phyloP scores from a whole-genome alignment of 2,888 invertebrate genomes.

The Seira sanloemensis region DNA sequence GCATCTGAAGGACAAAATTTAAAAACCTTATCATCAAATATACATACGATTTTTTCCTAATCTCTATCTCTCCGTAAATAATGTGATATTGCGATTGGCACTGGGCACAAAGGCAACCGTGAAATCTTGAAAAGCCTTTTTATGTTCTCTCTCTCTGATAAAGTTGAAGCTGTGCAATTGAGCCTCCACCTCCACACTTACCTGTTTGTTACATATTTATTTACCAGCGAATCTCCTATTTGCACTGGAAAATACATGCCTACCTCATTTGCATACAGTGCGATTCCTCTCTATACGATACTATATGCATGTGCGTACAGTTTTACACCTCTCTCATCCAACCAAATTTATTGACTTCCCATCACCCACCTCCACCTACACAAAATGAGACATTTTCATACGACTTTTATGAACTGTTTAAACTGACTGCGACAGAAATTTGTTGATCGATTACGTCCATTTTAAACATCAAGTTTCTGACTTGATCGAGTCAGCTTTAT shows the following conservation, averaged over 20 bases:
- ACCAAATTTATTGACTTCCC: no score
- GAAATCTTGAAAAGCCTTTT: slow-evolving; percentile 9
- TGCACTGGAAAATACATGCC: background rate
- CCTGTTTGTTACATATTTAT: slow-evolving; percentile 13
- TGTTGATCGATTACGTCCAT: background rate
- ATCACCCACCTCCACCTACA: no score
- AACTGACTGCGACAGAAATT: background rate
- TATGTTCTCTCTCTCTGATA: background rate
- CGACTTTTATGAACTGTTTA: background rate
- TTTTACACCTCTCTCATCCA: no score
- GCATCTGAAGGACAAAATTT: slow-evolving; percentile 76
- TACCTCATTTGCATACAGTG: background rate
- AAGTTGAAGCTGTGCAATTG: background rate
- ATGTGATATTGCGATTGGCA: no score
- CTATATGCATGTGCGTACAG: background rate
- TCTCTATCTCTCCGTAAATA: background rate
- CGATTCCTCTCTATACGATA: background rate
- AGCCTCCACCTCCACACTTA: background rate
- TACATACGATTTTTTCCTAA: background rate
- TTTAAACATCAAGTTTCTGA: background rate
- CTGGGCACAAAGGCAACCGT: background rate
- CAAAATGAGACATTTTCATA: no score
- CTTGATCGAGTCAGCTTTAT: slow-evolving; percentile 7
- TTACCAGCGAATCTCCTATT: background rate
- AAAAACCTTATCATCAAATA: slow-evolving; percentile 21